Evolutionary conservation across 1,140 invertebrate genomes (phyloP).

Genomic region (Lethocerus indicus): DNA sequence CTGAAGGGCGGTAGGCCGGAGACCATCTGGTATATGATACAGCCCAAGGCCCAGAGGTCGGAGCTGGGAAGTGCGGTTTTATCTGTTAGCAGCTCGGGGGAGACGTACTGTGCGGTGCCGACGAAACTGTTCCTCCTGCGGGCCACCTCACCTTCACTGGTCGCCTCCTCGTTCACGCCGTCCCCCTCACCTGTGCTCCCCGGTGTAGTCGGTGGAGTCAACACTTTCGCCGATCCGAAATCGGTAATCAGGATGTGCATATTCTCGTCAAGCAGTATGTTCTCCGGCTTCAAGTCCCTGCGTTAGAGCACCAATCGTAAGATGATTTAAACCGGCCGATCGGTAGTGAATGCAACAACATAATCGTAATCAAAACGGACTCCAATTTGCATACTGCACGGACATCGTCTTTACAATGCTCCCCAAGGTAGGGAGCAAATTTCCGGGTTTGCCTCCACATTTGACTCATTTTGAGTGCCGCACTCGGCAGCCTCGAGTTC

Average conservation of each 20-base stretch:
- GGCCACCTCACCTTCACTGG: too few relatives aligned
- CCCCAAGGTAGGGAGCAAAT: too few relatives aligned
- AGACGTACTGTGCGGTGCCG: constrained; percentile 98
- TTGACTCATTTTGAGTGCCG: too few relatives aligned
- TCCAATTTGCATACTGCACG: too few relatives aligned
- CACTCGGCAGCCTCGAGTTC: too few relatives aligned
- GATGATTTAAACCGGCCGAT: too few relatives aligned
- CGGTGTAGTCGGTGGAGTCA: constrained; percentile 26
- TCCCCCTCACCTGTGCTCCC: constrained; percentile 21
- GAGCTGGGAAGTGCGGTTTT: constrained; percentile 61
- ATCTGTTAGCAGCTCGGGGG: constrained; percentile 82
- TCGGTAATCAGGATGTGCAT: constrained; percentile 96
- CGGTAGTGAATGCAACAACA: too few relatives aligned
- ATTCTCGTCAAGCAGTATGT: constrained; percentile 75
- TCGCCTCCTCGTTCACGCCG: constrained; percentile 24
- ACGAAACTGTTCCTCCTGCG: constrained; percentile 76
- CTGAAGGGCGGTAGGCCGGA: constrained; percentile 83
- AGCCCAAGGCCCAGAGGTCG: constrained; percentile 96
- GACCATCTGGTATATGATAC: constrained; percentile 95
- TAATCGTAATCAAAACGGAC: too few relatives aligned
- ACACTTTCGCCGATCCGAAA: constrained; percentile 90
- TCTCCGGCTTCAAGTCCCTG: constrained; percentile 73
- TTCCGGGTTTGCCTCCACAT: too few relatives aligned
- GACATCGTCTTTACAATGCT: too few relatives aligned
- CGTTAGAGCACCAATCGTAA: too few relatives aligned